Conservation (phyloP, 2,888 invertebrate species). For the Agelastica alni region DNA sequence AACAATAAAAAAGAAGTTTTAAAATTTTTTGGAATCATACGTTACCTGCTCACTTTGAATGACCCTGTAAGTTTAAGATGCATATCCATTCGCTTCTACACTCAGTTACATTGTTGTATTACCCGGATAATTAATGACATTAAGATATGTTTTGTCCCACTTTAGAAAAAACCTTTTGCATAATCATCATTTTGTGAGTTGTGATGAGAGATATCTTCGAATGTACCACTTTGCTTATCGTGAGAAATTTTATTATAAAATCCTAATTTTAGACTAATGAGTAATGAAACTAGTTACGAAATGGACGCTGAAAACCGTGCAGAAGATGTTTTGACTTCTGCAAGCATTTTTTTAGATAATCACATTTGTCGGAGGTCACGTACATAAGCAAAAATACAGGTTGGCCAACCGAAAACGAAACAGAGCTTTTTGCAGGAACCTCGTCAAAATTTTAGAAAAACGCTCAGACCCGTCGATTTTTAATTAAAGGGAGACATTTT, state of each 20-base stretch:
- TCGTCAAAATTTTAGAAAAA: no score
- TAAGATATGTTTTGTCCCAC: conserved; percentile 2
- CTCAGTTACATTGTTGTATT: background rate
- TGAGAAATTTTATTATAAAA: conserved; percentile 7
- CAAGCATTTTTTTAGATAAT: no score
- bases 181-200: conserved; percentile 2
- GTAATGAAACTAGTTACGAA: conserved; percentile 1
- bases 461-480: no score
- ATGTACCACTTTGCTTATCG: conserved; percentile 2
- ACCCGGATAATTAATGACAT: background rate
- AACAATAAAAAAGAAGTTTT: no score
- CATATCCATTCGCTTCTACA: background rate
- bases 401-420: no score
- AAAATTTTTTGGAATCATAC: no score
- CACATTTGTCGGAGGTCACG: background rate
- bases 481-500: no score
- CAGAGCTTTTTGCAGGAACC: no score
- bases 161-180: conserved; percentile 1
- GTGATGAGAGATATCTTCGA: no score
- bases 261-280: background rate
- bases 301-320: background rate
- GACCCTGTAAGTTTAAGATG: background rate
- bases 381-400: no score
- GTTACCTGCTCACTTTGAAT: no score
- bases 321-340: background rate